A percentile compares a stretch with the other conserved stretches of the same genome.
These are phyloP conservation scores for Ploceus nigricollis DNA, from an alignment of 2,113 vertebrate species.

Conservation along the genomic window DNA sequence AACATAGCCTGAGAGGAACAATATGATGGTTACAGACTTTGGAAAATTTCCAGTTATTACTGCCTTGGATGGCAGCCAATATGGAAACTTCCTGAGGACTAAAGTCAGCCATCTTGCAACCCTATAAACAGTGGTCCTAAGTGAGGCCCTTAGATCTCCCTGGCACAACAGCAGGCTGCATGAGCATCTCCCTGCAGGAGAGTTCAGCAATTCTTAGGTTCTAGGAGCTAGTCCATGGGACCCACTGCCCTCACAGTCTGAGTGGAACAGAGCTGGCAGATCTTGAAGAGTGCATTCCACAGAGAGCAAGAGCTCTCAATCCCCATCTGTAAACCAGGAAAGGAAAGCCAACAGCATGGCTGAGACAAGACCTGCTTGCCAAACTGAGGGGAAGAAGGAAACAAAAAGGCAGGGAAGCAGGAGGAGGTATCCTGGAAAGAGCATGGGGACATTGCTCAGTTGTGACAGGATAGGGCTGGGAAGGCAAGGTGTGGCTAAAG, in stretches of 20 bases:
- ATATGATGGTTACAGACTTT: fast-evolving
- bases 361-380: not conserved
- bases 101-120: not conserved
- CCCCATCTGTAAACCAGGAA: not conserved
- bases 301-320: not conserved
- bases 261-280: not conserved
- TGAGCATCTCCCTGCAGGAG: not conserved
- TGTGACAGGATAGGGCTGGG: not conserved
- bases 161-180: not conserved
- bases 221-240: not conserved
- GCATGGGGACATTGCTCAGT: not conserved
- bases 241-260: not conserved
- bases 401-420: not conserved
- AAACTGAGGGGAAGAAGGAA: not conserved
- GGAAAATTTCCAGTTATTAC: not conserved
- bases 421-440: not conserved
- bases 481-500: not conserved
- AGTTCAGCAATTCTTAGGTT: not conserved
- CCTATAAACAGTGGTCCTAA: not conserved
- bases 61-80: not conserved
- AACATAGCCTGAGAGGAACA: not conserved
- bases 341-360: not conserved
- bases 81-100: not conserved
- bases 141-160: not conserved
- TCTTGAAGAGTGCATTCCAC: not conserved